phyloP scores from a whole-genome alignment of 2,113 vertebrate genomes.

The Panurus biarmicus region DNA sequence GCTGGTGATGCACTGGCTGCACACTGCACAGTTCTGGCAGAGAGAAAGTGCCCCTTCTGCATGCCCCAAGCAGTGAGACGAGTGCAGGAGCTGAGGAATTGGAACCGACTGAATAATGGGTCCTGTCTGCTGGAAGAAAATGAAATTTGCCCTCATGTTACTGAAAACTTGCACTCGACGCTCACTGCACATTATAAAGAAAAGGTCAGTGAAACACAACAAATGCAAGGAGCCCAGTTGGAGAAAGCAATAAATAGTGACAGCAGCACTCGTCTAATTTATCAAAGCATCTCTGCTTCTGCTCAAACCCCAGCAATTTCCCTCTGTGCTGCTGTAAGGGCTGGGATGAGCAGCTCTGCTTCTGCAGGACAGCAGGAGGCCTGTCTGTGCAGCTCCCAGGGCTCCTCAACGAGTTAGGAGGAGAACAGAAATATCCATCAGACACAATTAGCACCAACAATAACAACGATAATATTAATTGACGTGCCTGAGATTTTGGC shows the following conservation, averaged over 20 bases:
- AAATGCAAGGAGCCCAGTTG: constrained; percentile 25
- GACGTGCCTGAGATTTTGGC: accelerated
- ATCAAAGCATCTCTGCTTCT: not conserved
- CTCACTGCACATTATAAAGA: constrained; percentile 55
- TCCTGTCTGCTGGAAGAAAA: constrained; percentile 61
- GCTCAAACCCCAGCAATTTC: not conserved
- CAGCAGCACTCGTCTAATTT: constrained; percentile 21
- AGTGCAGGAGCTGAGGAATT: constrained; percentile 29
- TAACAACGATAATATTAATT: not conserved
- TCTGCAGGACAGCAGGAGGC: not conserved
- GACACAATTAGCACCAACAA: not conserved
- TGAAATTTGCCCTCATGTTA: constrained; percentile 65
- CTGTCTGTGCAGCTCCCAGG: not conserved
- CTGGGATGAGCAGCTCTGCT: not conserved
- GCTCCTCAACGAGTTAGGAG: accelerated
- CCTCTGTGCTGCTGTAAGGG: not conserved
- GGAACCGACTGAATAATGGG: constrained; percentile 43
- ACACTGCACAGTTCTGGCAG: accelerated
- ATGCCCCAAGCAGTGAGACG: not conserved
- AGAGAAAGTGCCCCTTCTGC: not conserved
- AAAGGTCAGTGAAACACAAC: constrained; percentile 65
- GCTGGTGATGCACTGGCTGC: not conserved
- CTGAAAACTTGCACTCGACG: constrained; percentile 26
- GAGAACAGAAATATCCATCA: not conserved
- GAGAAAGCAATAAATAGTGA: constrained; percentile 50